phyloP scores from a whole-genome alignment of 2,888 invertebrate species.

The Hermodice carunculata region DNA sequence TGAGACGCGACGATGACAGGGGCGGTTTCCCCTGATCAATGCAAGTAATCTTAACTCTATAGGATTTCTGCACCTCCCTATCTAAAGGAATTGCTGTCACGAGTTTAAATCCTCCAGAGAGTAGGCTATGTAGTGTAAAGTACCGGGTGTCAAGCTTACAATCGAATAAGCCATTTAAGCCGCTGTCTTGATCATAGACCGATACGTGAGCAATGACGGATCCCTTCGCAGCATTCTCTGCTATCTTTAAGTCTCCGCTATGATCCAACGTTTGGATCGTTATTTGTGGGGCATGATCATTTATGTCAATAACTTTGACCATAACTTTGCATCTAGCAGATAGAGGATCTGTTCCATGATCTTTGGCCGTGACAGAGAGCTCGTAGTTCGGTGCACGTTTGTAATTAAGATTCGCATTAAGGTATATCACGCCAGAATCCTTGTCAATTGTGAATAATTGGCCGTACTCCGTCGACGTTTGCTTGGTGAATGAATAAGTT shows the following conservation, averaged over 20 bases:
- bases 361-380: conserved; percentile 26
- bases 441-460: conserved; percentile 27
- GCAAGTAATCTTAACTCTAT: conserved; percentile 25
- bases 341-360: conserved; percentile 19
- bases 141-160: conserved; percentile 2
- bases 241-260: conserved; percentile 25
- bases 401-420: conserved; percentile 27
- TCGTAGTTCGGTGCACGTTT: conserved; percentile 17
- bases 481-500: conserved; percentile 7
- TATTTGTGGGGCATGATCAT: conserved; percentile 36
- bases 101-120: conserved; percentile 31
- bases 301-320: conserved; percentile 33
- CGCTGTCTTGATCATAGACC: conserved; percentile 16
- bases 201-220: conserved; percentile 19
- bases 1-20: conserved; percentile 75
- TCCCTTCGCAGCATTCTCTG: conserved; percentile 24
- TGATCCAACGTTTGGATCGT: conserved; percentile 24
- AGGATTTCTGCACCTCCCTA: conserved; percentile 21
- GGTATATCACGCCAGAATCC: conserved; percentile 28
- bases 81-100: conserved; percentile 30
- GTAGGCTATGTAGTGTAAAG: conserved; percentile 25
- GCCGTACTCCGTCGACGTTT: conserved; percentile 6
- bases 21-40: conserved; percentile 26
- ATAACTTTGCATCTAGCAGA: conserved; percentile 24
- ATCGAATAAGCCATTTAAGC: conserved; percentile 9